A percentile compares a stretch with the other conserved stretches of the same genome.
Conservation (phyloP, 2,888 invertebrate species). For the Patella pellucida region DNA sequence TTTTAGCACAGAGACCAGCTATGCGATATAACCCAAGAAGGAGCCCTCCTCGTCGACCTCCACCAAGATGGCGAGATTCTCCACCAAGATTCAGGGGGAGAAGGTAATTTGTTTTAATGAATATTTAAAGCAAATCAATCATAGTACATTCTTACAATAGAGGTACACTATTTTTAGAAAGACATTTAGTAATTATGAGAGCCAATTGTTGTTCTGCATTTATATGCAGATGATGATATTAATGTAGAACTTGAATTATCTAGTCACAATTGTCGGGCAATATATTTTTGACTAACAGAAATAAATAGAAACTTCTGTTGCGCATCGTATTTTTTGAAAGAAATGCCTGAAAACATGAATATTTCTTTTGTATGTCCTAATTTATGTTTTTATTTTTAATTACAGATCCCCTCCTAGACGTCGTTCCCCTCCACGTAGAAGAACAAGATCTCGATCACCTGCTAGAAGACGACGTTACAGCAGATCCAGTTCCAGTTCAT, state of each 20-base stretch:
- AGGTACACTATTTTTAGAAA: no score
- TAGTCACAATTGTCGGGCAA: not conserved
- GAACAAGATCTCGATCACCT: slow-evolving; percentile 66
- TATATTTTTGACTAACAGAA: not conserved
- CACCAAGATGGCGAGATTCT: slow-evolving; percentile 58
- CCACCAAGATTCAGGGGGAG: slow-evolving; percentile 63
- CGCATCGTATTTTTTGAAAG: not conserved
- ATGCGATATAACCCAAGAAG: slow-evolving; percentile 62
- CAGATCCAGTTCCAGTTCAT: slow-evolving; percentile 69
- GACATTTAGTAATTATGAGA: no score
- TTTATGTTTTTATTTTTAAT: slow-evolving; percentile 9
- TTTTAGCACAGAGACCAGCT: slow-evolving; percentile 76
- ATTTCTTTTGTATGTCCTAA: not conserved
- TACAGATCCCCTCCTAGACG: slow-evolving; percentile 56
- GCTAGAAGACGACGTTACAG: slow-evolving; percentile 67
- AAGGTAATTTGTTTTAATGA: slow-evolving; percentile 42
- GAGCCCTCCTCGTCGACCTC: slow-evolving; percentile 60
- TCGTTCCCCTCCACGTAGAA: slow-evolving; percentile 49
- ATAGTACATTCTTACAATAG: no score
- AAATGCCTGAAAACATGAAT: slow-evolving; percentile 3
- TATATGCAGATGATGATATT: no score
- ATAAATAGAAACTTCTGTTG: not conserved
- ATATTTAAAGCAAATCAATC: no score
- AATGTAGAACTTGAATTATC: not conserved
- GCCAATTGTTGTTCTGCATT: no score